These are phyloP conservation scores for Vidua macroura DNA, from an alignment of 2,113 vertebrate genomes.

Conservation along the genomic window DNA sequence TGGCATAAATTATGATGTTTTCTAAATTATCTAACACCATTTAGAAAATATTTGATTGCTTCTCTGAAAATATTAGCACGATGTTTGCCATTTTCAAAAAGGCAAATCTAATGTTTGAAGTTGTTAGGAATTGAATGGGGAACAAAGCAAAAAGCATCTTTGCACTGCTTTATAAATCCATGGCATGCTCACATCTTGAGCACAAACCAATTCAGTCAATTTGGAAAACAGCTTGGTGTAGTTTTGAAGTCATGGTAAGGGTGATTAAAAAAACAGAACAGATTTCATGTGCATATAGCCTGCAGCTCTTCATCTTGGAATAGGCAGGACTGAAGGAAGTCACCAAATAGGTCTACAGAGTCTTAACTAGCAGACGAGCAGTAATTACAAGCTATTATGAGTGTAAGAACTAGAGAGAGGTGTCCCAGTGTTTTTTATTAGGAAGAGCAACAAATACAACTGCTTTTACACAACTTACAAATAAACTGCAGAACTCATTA, in stretches of 20 bases:
- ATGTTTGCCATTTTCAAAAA: background rate
- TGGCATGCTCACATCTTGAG: background rate
- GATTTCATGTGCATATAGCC: background rate
- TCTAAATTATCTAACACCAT: conserved; percentile 8
- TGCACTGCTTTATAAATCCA: background rate
- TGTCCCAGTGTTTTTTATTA: background rate
- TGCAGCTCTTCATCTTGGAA: background rate
- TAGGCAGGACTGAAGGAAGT: background rate
- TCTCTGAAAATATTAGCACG: background rate
- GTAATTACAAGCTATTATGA: background rate
- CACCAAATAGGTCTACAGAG: background rate
- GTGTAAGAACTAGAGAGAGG: background rate
- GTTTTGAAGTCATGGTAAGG: background rate
- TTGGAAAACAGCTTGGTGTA: background rate
- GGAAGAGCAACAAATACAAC: background rate
- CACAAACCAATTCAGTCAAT: background rate
- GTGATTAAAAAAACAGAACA: background rate
- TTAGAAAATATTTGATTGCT: background rate
- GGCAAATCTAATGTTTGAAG: background rate
- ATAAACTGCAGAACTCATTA: background rate
- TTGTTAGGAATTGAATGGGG: background rate
- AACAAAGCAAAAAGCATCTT: background rate
- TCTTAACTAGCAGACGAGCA: background rate
- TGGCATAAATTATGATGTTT: background rate
- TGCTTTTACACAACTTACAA: background rate